A percentile compares a stretch with the other conserved stretches of the same genome.
Evolutionary conservation across 1,140 invertebrate species (phyloP).

Genomic region (Artemia franciscana): DNA sequence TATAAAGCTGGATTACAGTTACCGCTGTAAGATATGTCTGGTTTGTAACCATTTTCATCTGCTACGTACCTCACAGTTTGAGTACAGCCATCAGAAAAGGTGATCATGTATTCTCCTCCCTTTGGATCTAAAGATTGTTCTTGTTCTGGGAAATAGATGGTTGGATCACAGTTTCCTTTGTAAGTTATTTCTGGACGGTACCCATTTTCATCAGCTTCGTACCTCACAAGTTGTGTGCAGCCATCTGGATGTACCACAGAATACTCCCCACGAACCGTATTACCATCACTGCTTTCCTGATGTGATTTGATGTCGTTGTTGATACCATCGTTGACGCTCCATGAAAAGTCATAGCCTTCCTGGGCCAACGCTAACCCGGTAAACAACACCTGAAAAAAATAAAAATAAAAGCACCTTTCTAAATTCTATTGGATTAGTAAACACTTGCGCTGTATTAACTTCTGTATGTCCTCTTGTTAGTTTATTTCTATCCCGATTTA

Average conservation of each 20-base stretch:
- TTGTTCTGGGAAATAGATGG: background rate
- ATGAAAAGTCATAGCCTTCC: background rate
- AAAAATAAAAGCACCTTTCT: background rate
- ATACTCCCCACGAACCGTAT: constrained; percentile 9
- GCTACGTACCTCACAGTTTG: constrained; percentile 6
- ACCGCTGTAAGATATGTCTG: background rate
- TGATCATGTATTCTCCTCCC: constrained; percentile 8
- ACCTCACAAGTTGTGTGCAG: constrained; percentile 9
- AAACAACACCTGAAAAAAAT: background rate
- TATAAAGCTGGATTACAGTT: too few species aligned
- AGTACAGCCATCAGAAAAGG: constrained; percentile 9
- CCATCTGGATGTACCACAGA: constrained; percentile 10
- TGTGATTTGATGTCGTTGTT: constrained; percentile 5
- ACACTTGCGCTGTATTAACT: too few species aligned
- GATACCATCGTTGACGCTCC: constrained; percentile 7
- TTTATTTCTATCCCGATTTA: too few species aligned
- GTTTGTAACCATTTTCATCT: background rate
- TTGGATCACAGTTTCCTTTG: constrained; percentile 2
- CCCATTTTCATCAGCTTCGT: constrained; percentile 1
- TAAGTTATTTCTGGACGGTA: background rate
- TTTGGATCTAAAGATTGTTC: too few species aligned
- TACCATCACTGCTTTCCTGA: constrained; percentile 9
- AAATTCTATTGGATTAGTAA: too few species aligned
- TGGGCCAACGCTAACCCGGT: background rate
- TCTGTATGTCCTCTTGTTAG: too few species aligned